These are phyloP conservation scores for Lepidurus apus DNA, from an alignment of 1,140 invertebrate species.

Conservation along the genomic window DNA sequence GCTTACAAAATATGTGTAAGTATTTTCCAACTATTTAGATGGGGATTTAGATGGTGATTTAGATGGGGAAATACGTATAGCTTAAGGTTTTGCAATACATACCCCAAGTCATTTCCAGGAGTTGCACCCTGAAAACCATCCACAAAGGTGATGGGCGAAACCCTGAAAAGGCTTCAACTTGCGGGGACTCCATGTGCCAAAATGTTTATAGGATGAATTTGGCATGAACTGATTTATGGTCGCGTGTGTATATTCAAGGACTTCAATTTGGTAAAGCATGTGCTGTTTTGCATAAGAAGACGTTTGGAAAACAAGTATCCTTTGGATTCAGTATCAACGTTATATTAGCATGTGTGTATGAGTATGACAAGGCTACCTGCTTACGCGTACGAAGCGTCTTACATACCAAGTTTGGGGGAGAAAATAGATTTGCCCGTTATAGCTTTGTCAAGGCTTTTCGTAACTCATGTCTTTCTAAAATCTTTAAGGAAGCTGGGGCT, in stretches of 20 bases:
- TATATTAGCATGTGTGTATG: not conserved
- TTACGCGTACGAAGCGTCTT: not conserved
- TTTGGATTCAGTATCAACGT: not conserved
- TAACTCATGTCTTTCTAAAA: not conserved
- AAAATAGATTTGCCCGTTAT: slow-evolving; percentile 8
- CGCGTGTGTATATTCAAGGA: not conserved
- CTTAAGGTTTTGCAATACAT: not conserved
- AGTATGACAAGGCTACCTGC: not conserved
- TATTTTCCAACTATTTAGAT: too few species aligned
- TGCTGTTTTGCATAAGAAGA: not conserved
- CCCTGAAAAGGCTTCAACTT: not conserved
- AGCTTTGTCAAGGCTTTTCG: not conserved
- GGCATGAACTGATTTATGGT: not conserved
- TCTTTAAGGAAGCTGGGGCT: not conserved
- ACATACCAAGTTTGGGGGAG: not conserved
- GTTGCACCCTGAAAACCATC: not conserved
- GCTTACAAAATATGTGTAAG: too few species aligned
- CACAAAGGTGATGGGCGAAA: not conserved
- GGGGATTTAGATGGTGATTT: too few species aligned
- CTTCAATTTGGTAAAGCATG: not conserved
- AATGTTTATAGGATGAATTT: slow-evolving; percentile 1
- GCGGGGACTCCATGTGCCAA: not conserved
- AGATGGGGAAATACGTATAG: too few species aligned
- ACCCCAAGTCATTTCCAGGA: not conserved
- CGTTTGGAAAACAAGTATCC: not conserved